Evolutionary conservation across 1,140 invertebrate species (phyloP).

Genomic region (Copidosoma floridanum): DNA sequence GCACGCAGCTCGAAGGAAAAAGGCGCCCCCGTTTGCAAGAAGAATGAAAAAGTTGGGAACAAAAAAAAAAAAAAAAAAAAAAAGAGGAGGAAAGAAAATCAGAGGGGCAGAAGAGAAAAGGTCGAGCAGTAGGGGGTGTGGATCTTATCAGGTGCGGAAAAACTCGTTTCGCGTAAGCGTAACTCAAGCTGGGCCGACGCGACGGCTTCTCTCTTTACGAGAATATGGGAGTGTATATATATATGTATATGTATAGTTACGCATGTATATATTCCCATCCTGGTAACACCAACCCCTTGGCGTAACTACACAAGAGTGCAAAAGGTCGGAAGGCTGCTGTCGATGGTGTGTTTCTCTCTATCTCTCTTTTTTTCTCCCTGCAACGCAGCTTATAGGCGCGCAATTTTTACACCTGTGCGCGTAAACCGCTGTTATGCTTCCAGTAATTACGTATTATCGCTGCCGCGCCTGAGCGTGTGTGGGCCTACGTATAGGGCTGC

Average conservation of each 20-base stretch:
- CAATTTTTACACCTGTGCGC: background rate
- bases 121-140: conserved; percentile 31
- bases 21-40: background rate
- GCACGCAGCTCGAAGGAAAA: background rate
- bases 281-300: too few species aligned
- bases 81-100: background rate
- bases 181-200: conserved; percentile 43
- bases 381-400: background rate
- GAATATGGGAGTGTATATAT: background rate
- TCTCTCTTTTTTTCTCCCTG: background rate
- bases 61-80: too few species aligned
- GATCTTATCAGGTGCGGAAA: conserved; percentile 37
- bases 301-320: too few species aligned
- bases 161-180: conserved; percentile 45
- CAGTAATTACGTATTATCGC: conserved; percentile 22
- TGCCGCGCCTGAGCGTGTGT: too few species aligned
- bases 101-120: background rate
- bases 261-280: too few species aligned
- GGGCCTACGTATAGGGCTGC: background rate
- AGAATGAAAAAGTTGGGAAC: background rate
- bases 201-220: conserved; percentile 49
- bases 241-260: background rate
- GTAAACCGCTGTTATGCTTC: background rate
- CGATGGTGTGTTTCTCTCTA: background rate
- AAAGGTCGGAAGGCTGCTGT: too few species aligned